Base-by-base conservation (phyloP, 2,888 invertebrate species). In the Parelbella ahira region DNA sequence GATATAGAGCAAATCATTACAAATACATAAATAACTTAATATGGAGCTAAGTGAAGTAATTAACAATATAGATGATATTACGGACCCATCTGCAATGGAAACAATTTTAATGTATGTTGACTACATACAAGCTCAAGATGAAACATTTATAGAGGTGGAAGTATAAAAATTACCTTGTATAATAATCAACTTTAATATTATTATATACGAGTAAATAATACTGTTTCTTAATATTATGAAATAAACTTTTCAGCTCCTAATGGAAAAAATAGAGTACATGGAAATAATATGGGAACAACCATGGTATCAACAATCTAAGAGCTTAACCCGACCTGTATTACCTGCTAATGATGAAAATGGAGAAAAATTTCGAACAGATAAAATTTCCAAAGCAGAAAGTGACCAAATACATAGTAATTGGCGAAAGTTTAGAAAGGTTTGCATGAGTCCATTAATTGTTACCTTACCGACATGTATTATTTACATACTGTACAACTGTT, bases 201-300 rank as follows among this genome's bases (percentile, higher is more conserved):
- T 3, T 15, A 15, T 15, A 15, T 3, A 3, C 15, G 4, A 3
- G 4, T 2, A 3, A 15, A 3, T 15, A 3, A 15, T 15, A 15
- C 4, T 15, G 3, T 3, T 2, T 15, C 4, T 15, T 2, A 15
- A 15, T 15, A 15, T 3, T 3, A 15, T 15, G 4, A 15, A 4
- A 3, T 15, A 15, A 15, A 2, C 34, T 7, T 53, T 72, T 45
- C 54, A 81, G 81, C 29, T 66, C 29, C 48, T 82, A 19, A 27
- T 67, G 13, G 39, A 53, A 1, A 73, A 53, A 54, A 49, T 68
- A 20, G 29, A 51, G 18, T 7, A 54, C 37, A 61, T 60, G 48
- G 30, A 45, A 8, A 61, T 82, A 38, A 60, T 64, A 21, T 84
- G 84, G 84, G 49, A 63, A 3, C 73, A 67, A 48, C 84, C 84